Evolutionary conservation across 2,888 invertebrate genomes (phyloP).

Genomic region (Aquatica leii): DNA sequence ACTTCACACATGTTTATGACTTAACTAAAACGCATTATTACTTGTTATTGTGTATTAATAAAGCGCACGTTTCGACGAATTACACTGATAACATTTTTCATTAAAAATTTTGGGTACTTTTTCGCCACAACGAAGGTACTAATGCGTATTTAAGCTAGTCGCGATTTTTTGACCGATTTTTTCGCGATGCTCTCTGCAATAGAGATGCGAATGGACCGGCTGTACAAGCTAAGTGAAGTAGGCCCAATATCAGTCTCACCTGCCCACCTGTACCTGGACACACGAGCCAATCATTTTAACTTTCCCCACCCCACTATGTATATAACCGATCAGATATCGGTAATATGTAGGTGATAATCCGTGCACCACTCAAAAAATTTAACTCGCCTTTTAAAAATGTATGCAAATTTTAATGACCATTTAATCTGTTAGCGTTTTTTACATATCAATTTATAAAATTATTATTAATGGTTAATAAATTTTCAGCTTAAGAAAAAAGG

Average conservation of each 20-base stretch:
- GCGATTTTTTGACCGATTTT: slow-evolving; percentile 8
- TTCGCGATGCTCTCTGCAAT: slow-evolving; percentile 20
- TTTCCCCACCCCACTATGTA: slow-evolving; percentile 21
- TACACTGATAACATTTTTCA: slow-evolving; percentile 17
- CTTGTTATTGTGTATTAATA: slow-evolving; percentile 22
- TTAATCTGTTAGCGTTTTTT: slow-evolving; percentile 6
- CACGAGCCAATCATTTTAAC: slow-evolving; percentile 38
- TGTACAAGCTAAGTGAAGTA: slow-evolving; percentile 52
- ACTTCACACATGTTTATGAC: slow-evolving; percentile 33
- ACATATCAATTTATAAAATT: slow-evolving; percentile 1
- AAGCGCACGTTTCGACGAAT: slow-evolving; percentile 19
- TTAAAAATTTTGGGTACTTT: slow-evolving; percentile 1
- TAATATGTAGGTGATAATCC: slow-evolving; percentile 31
- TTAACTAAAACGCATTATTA: slow-evolving; percentile 24
- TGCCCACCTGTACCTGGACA: slow-evolving; percentile 52
- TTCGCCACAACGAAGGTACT: background rate
- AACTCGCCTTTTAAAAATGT: background rate
- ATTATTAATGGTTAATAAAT: background rate
- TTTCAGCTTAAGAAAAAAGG: too few relatives aligned
- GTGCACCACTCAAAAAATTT: slow-evolving; percentile 12
- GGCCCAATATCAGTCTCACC: slow-evolving; percentile 53
- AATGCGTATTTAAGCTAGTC: background rate
- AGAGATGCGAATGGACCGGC: slow-evolving; percentile 43
- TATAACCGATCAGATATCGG: slow-evolving; percentile 27
- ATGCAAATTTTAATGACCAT: slow-evolving; percentile 10